Percentiles rank a stretch among this genome's conserved stretches.
phyloP scores from a whole-genome alignment of 2,113 vertebrate species.

The Xiphophorus maculatus region DNA sequence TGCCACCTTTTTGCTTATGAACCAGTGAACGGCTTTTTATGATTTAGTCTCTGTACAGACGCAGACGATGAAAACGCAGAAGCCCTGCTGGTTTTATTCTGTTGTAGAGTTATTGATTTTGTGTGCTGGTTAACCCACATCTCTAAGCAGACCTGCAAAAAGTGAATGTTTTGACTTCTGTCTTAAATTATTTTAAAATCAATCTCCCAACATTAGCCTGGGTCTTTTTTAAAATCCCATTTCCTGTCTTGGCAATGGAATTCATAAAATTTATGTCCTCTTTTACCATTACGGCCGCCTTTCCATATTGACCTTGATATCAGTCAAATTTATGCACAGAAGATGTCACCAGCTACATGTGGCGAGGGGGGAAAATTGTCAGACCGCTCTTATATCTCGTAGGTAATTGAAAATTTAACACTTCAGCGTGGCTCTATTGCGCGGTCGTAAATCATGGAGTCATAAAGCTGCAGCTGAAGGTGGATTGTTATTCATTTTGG shows the following conservation, averaged over 20 bases:
- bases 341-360: slow-evolving; percentile 12
- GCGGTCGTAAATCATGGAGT: slow-evolving; percentile 41
- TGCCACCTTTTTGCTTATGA: slow-evolving; percentile 44
- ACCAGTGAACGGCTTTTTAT: slow-evolving; percentile 9
- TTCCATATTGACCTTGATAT: slow-evolving; percentile 37
- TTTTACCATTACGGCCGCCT: slow-evolving; percentile 12
- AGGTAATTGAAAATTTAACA: slow-evolving; percentile 49
- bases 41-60: not conserved
- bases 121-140: not conserved
- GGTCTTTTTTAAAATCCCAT: not conserved
- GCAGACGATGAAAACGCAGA: not conserved
- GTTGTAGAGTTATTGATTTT: not conserved
- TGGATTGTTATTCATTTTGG: slow-evolving; percentile 47
- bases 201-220: not conserved
- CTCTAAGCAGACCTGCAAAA: not conserved
- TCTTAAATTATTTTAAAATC: not conserved
- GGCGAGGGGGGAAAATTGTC: slow-evolving; percentile 8
- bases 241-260: slow-evolving; percentile 6
- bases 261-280: slow-evolving; percentile 18
- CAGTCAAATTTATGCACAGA: slow-evolving; percentile 31
- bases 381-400: slow-evolving; percentile 1
- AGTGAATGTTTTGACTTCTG: not conserved
- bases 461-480: slow-evolving; percentile 23
- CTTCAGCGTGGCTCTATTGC: slow-evolving; percentile 14
- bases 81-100: slow-evolving; percentile 5